phyloP scores from a whole-genome alignment of 1,140 invertebrate genomes.

The Hyphantria cunea region DNA sequence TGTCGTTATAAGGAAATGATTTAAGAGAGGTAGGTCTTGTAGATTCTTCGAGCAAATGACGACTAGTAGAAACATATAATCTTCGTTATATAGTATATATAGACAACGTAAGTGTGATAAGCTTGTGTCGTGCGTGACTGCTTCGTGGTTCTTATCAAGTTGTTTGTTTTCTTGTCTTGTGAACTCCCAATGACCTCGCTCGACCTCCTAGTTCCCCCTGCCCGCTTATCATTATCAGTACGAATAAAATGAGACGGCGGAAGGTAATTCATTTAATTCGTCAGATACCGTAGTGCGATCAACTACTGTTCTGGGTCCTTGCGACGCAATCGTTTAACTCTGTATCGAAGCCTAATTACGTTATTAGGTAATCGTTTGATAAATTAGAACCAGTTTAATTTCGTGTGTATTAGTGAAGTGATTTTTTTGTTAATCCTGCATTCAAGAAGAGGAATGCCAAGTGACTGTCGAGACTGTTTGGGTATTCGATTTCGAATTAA shows the following conservation, averaged over 20 bases:
- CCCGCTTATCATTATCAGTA: conserved; percentile 73
- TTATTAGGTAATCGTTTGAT: conserved; percentile 1
- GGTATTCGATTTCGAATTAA: conserved; percentile 92
- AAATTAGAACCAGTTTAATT: conserved; percentile 21
- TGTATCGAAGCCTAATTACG: conserved; percentile 1
- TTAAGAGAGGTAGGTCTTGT: too few relatives aligned
- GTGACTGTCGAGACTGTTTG: conserved; percentile 91
- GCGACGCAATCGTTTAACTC: conserved; percentile 1
- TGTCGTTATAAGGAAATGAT: too few relatives aligned
- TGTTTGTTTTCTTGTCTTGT: conserved; percentile 70
- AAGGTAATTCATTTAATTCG: conserved; percentile 65
- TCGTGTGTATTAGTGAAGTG: conserved; percentile 53
- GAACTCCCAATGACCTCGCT: conserved; percentile 76
- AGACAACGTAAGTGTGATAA: conserved; percentile 28
- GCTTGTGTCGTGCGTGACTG: conserved; percentile 57
- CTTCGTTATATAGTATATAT: too few relatives aligned
- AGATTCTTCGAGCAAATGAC: too few relatives aligned
- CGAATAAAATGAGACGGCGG: conserved; percentile 76
- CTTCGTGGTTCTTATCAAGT: conserved; percentile 73
- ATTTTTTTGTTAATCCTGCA: conserved; percentile 82
- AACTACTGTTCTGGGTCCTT: conserved; percentile 34
- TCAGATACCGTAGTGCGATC: conserved; percentile 57
- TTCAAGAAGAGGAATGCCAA: conserved; percentile 90
- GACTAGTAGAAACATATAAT: too few relatives aligned
- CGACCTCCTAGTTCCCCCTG: conserved; percentile 73